Conservation (phyloP, 2,888 invertebrate species). For the Liposcelis brunnea region DNA sequence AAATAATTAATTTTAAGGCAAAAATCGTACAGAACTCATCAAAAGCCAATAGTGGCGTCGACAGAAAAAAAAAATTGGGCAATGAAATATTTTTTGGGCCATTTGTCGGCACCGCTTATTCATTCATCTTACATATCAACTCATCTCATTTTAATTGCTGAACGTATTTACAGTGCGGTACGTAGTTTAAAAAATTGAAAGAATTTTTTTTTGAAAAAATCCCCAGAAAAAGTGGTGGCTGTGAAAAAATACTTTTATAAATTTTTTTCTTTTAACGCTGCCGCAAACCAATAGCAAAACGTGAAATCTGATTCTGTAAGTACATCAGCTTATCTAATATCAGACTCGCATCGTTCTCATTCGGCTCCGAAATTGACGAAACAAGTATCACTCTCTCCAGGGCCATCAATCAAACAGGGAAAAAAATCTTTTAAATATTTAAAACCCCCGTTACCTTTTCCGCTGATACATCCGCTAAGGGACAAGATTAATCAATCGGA, state of each 20-base stretch:
- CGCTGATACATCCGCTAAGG: neutral
- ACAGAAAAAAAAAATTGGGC: too few species aligned
- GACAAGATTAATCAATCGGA: neutral
- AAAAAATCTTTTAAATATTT: too few species aligned
- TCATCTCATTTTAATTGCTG: too few species aligned
- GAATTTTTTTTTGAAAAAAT: too few species aligned
- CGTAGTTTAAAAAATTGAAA: too few species aligned
- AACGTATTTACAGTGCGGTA: too few species aligned
- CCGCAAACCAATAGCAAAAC: constrained; percentile 11
- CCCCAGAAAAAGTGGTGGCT: neutral
- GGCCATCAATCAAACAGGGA: neutral
- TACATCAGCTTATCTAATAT: constrained; percentile 8
- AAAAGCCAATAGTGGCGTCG: too few species aligned
- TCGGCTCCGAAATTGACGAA: constrained; percentile 1
- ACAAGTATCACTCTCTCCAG: constrained; percentile 4
- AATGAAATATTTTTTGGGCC: too few species aligned
- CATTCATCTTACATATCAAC: too few species aligned
- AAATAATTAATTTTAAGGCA: constrained; percentile 16
- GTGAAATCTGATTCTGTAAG: constrained; percentile 15
- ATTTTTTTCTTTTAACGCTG: constrained; percentile 4
- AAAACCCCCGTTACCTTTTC: constrained; percentile 1
- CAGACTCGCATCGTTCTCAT: too few species aligned
- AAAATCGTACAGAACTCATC: too few species aligned
- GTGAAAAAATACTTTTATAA: neutral
- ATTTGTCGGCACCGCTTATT: too few species aligned